Evolutionary conservation across 2,888 invertebrate species (phyloP), one percentile per base, ranked within the genome.

Genomic region (Callyntrura guangdongensis): DNA sequence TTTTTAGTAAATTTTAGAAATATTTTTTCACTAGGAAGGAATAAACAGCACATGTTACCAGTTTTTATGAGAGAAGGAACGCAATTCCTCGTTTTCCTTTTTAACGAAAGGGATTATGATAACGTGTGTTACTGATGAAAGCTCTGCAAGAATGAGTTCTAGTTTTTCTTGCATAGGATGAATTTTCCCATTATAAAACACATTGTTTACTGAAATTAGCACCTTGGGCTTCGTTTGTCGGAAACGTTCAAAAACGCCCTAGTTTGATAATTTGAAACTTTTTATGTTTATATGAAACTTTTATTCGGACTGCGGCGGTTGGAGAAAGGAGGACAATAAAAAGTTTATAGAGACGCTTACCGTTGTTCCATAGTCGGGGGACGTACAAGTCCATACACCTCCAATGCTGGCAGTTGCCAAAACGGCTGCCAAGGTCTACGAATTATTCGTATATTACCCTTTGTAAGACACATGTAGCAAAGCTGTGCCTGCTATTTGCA

Each of bases 361-460:
- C 90, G 95, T 95, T 27, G 95, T 95, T 90, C 96, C 96, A 94
- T 96, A 96, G 93, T 96, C 96, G 1, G 96, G 95, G 1, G 96
- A 96, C 0, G 96, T 95, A 6, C 95, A 95, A 82, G 95, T 95
- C 96, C 96, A 96, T 0, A 95, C 94, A 2, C 96, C 96, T 45
- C 96, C 96, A 22, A 96, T 94, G 91, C 95, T 95, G 0, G 95
- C 95, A 6, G 95, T 95, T 12, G 96, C 96, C 86, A 96, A 94
- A 95, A 96, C 95, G 12, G 95, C 96, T 47, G 95, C 95, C 14
- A 96, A 94, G 0, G 96, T 95, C 93, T 96, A 95, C 53, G 95
- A 94, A 14, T 14, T 47, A 79, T 25, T 74, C 45, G 81, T 59
- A 36, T 3, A 36, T 36, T n/a, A 47, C 47, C 17, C 20, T 74